These are phyloP conservation scores for Eclectus roratus DNA, from an alignment of 2,113 vertebrate genomes.

Conservation along the genomic window DNA sequence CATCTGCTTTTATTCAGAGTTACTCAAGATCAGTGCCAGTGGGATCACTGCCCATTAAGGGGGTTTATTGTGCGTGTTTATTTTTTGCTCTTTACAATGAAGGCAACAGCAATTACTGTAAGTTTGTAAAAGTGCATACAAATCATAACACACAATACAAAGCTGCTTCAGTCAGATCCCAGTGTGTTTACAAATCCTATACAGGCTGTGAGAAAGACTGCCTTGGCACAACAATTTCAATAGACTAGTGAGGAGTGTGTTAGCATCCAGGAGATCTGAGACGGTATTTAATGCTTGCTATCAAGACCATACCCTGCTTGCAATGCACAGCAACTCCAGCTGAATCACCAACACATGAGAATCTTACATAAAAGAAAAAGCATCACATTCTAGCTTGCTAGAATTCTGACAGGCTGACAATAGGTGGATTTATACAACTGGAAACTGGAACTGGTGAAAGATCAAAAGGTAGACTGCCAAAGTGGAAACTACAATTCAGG, in stretches of 20 bases:
- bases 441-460: not conserved
- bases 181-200: not conserved
- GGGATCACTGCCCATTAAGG: conserved; percentile 51
- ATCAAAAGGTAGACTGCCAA: conserved; percentile 2
- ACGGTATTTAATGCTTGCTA: not conserved
- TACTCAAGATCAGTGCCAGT: conserved; percentile 60
- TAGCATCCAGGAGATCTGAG: not conserved
- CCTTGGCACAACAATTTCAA: conserved; percentile 17
- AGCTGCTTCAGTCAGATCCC: conserved; percentile 45
- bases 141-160: conserved; percentile 48
- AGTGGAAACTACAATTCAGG: not conserved
- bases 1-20: conserved; percentile 70
- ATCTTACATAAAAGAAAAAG: not conserved
- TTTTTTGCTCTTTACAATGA: conserved; percentile 61
- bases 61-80: conserved; percentile 56
- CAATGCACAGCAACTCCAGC: not conserved
- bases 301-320: not conserved
- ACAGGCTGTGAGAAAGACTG: conserved; percentile 45
- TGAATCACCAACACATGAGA: not conserved
- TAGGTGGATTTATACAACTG: not conserved
- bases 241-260: not conserved
- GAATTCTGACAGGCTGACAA: not conserved
- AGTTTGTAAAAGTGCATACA: conserved; percentile 51
- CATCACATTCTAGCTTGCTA: not conserved
- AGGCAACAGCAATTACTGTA: conserved; percentile 66